Percentiles rank a stretch among this genome's conserved stretches.
Evolutionary conservation across 1,140 invertebrate species (phyloP).

Genomic region (Galendromus occidentalis): DNA sequence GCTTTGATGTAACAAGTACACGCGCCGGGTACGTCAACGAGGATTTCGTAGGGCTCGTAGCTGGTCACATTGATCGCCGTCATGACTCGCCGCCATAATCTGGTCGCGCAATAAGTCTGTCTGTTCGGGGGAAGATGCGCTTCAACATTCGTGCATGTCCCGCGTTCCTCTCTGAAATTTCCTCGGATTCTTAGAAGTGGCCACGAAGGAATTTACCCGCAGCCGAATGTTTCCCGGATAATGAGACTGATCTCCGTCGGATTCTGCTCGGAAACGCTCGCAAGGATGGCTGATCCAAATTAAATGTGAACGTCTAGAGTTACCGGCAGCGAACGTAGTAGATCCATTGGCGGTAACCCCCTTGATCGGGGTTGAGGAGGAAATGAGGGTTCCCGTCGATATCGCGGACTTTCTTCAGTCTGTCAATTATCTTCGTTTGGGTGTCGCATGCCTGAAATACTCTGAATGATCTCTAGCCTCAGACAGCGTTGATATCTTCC

Average conservation of each 20-base stretch:
- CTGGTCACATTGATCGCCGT: not conserved
- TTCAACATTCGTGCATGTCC: not conserved
- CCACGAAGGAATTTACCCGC: too few species aligned
- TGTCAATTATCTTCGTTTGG: not conserved
- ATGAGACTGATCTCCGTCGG: too few species aligned
- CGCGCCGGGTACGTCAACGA: not conserved
- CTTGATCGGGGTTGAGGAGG: not conserved
- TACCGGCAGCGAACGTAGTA: not conserved
- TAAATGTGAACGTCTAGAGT: not conserved
- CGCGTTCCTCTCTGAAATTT: not conserved
- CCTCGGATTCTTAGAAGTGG: too few species aligned
- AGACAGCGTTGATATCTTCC: not conserved
- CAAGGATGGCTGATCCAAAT: not conserved
- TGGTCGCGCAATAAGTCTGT: not conserved
- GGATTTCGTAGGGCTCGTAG: not conserved
- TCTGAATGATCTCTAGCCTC: slow-evolving; percentile 8
- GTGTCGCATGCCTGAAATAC: slow-evolving; percentile 7
- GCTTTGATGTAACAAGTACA: not conserved
- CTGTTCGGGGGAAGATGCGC: not conserved
- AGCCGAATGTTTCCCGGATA: too few species aligned
- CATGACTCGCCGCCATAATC: not conserved
- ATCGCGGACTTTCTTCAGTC: not conserved
- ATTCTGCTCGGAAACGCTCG: too few species aligned
- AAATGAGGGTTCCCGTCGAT: not conserved
- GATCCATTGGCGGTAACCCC: slow-evolving; percentile 1